Percentiles rank a stretch among this genome's conserved stretches.
Evolutionary conservation across 2,888 invertebrate genomes (phyloP).

Genomic region (Caenorhabditis doughertyi): DNA sequence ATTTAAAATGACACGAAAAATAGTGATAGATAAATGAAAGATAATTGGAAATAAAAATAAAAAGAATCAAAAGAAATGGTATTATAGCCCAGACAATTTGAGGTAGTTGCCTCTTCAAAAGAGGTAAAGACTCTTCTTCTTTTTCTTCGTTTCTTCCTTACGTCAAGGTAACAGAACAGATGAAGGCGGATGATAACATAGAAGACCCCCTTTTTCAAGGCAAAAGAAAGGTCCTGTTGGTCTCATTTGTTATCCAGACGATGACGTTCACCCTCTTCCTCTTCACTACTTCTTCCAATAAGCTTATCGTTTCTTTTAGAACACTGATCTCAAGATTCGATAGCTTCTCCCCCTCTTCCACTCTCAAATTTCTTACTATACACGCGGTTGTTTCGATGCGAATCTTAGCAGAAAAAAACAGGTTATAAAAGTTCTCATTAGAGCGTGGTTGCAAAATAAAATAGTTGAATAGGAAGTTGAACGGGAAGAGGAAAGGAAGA

Average conservation of each 20-base stretch:
- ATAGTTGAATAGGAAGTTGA: neutral
- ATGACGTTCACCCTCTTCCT: slow-evolving; percentile 49
- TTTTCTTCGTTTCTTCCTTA: neutral
- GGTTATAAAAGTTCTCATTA: slow-evolving; percentile 19
- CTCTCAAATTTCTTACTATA: slow-evolving; percentile 33
- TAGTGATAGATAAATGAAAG: neutral
- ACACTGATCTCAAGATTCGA: slow-evolving; percentile 42
- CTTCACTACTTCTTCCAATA: neutral
- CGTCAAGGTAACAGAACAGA: slow-evolving; percentile 58
- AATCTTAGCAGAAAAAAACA: slow-evolving; percentile 28
- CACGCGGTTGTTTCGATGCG: slow-evolving; percentile 26
- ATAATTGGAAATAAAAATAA: neutral
- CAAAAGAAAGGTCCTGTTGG: slow-evolving; percentile 37
- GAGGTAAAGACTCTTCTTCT: slow-evolving; percentile 7
- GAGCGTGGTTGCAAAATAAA: slow-evolving; percentile 5
- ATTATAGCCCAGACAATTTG: slow-evolving; percentile 13
- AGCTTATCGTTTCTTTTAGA: slow-evolving; percentile 22
- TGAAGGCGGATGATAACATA: slow-evolving; percentile 28
- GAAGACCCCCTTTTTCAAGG: neutral
- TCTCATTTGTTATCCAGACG: slow-evolving; percentile 21
- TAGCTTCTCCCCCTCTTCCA: neutral
- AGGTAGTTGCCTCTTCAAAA: neutral
- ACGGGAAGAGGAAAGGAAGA: neutral
- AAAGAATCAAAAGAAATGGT: neutral
- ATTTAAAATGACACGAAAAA: neutral